Percentiles rank a stretch among this genome's conserved stretches.
Evolutionary conservation across 2,888 invertebrate genomes (phyloP).

Genomic region (Nomada fucata): DNA sequence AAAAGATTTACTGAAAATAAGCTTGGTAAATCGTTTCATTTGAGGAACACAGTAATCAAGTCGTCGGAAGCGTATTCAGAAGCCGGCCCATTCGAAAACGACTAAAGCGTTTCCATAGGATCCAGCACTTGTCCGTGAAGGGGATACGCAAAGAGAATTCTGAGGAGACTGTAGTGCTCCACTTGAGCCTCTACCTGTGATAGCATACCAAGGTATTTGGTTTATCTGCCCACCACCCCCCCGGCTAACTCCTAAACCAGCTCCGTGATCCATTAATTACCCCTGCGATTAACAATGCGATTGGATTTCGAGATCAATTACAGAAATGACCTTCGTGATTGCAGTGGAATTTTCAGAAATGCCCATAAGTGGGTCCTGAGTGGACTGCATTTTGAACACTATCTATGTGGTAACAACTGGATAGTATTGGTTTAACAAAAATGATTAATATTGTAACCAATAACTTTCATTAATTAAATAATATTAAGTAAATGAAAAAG

Average conservation of each 20-base stretch:
- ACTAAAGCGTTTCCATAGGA: not conserved
- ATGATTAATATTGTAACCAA: no score
- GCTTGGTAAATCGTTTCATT: not conserved
- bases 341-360: not conserved
- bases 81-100: not conserved
- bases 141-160: slow-evolving; percentile 2
- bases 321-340: slow-evolving; percentile 48
- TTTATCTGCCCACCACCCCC: slow-evolving; percentile 32
- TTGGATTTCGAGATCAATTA: slow-evolving; percentile 64
- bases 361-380: slow-evolving; percentile 20
- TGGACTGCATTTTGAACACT: not conserved
- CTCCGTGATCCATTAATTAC: slow-evolving; percentile 60
- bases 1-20: slow-evolving; percentile 1
- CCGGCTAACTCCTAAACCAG: slow-evolving; percentile 29
- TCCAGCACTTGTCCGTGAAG: not conserved
- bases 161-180: not conserved
- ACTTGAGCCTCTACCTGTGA: not conserved
- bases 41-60: slow-evolving; percentile 3
- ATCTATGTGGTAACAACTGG: slow-evolving; percentile 21
- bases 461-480: no score
- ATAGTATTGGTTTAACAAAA: not conserved
- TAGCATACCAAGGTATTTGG: slow-evolving; percentile 37
- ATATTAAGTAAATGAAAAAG: no score
- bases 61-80: slow-evolving; percentile 16
- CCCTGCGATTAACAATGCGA: slow-evolving; percentile 66